phyloP scores from a whole-genome alignment of 2,888 invertebrate species.

The Noctua janthe region DNA sequence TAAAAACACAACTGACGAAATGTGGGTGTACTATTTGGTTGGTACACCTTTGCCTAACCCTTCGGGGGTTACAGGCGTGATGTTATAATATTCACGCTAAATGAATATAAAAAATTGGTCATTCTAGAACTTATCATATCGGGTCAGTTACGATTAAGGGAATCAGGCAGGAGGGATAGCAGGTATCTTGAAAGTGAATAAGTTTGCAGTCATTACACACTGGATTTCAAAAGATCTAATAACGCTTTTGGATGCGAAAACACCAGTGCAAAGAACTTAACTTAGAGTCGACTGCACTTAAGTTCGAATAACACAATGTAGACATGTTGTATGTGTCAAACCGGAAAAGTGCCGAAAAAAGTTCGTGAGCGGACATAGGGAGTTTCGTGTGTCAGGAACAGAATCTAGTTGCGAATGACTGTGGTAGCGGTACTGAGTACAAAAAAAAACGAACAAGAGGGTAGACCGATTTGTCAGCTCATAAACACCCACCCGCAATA shows the following conservation, averaged over 20 bases:
- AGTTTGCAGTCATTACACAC: not conserved
- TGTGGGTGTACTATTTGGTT: not conserved
- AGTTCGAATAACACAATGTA: not conserved
- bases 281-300: not conserved
- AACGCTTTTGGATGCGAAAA: not conserved
- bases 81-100: not conserved
- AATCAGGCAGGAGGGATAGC: no score
- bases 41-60: not conserved
- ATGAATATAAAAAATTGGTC: not conserved
- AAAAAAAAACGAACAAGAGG: no score
- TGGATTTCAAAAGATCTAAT: not conserved
- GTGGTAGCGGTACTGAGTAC: no score
- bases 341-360: no score
- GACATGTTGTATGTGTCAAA: no score
- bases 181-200: not conserved
- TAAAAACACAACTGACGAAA: not conserved
- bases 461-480: no score
- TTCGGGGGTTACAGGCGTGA: not conserved
- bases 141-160: not conserved
- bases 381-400: no score
- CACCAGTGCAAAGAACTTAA: not conserved
- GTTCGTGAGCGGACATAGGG: no score
- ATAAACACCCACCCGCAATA: no score
- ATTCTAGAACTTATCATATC: not conserved
- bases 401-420: no score